Conservation (phyloP, 2,888 invertebrate genomes). For the Drosophila antonietae region DNA sequence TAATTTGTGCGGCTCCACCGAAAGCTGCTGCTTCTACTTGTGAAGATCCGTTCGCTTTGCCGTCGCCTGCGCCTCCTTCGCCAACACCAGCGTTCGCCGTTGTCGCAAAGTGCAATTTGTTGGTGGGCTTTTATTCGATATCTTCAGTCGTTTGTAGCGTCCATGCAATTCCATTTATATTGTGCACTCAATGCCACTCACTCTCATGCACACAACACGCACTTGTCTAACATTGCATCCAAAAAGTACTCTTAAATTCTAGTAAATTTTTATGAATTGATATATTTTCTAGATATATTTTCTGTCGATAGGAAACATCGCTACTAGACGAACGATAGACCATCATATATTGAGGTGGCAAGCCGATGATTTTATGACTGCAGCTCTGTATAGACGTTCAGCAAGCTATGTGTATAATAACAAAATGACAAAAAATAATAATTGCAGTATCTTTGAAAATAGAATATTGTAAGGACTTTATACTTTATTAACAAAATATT, state of each 20-base stretch:
- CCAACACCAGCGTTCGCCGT: conserved; percentile 51
- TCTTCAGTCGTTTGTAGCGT: conserved; percentile 53
- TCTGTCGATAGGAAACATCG: conserved; percentile 65
- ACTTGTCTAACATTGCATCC: conserved; percentile 66
- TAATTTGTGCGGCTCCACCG: conserved; percentile 44
- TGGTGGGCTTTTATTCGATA: conserved; percentile 66
- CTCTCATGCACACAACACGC: conserved; percentile 57
- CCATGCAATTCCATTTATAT: conserved; percentile 76
- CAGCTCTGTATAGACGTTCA: conserved; percentile 23
- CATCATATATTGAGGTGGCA: conserved; percentile 33
- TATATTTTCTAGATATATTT: conserved; percentile 68
- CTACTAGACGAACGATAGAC: conserved; percentile 54
- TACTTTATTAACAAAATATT: background rate
- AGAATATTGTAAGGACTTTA: background rate
- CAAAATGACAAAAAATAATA: background rate
- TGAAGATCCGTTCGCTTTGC: conserved; percentile 60
- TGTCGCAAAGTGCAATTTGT: conserved; percentile 55
- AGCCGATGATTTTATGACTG: conserved; percentile 17
- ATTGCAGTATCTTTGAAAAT: conserved; percentile 4
- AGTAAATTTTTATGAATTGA: conserved; percentile 64
- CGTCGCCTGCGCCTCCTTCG: conserved; percentile 42
- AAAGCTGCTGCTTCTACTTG: conserved; percentile 55
- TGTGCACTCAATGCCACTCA: conserved; percentile 50
- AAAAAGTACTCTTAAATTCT: conserved; percentile 61
- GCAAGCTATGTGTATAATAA: conserved; percentile 26